phyloP scores from a whole-genome alignment of 2,888 invertebrate species.

The Orgyia antiqua region DNA sequence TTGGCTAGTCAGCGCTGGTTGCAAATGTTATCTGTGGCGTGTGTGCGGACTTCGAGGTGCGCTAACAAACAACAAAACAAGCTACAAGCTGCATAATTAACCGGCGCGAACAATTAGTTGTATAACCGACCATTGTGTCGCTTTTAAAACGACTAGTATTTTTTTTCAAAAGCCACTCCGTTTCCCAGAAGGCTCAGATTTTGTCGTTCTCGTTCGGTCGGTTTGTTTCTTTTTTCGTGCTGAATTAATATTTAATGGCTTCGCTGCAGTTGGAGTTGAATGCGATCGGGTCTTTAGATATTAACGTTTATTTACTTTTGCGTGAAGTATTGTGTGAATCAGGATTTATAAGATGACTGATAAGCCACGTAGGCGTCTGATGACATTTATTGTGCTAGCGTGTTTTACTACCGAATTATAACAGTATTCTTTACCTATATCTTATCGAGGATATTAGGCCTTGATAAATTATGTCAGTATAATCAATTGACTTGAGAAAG shows the following conservation, averaged over 20 bases:
- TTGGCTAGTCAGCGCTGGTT: slow-evolving; percentile 33
- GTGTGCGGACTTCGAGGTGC: slow-evolving; percentile 14
- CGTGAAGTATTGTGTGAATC: slow-evolving; percentile 35
- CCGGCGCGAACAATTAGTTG: slow-evolving; percentile 67
- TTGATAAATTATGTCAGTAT: too few species aligned
- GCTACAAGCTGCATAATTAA: slow-evolving; percentile 60
- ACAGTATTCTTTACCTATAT: too few species aligned
- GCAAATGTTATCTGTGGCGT: slow-evolving; percentile 20
- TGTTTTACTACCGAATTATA: too few species aligned
- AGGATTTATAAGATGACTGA: slow-evolving; percentile 26
- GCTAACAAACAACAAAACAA: slow-evolving; percentile 47
- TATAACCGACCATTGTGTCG: slow-evolving; percentile 65
- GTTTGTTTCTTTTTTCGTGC: slow-evolving; percentile 48
- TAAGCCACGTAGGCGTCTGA: slow-evolving; percentile 22
- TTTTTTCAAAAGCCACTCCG: slow-evolving; percentile 41
- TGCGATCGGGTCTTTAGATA: slow-evolving; percentile 50
- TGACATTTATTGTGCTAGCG: slow-evolving; percentile 24
- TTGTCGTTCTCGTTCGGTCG: slow-evolving; percentile 35
- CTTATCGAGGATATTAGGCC: too few species aligned
- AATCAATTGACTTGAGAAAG: too few species aligned
- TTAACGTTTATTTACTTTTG: slow-evolving; percentile 44
- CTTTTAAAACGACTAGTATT: slow-evolving; percentile 41
- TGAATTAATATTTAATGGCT: slow-evolving; percentile 63
- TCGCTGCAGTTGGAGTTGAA: slow-evolving; percentile 54
- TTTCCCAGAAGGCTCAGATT: slow-evolving; percentile 67